Base-by-base conservation (phyloP, 1,140 invertebrate species). In the Rhynchophorus ferrugineus region DNA sequence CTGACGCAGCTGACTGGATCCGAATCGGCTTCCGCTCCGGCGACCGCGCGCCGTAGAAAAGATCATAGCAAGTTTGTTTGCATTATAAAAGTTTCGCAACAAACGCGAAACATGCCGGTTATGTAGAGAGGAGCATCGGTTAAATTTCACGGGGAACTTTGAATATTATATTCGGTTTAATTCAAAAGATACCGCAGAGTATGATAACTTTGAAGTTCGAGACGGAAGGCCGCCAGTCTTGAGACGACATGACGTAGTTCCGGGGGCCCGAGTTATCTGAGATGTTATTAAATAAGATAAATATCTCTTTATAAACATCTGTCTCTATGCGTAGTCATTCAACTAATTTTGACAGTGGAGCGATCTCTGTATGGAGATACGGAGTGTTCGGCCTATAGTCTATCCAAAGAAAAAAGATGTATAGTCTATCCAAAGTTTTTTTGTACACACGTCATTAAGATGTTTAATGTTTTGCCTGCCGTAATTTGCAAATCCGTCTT, bases 131-230 rank as follows among this genome's bases (percentile, higher is more conserved):
- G 35, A 37, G 35, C 35, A 37, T 37, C 17, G 35, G 35, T 16
- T 37, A 37, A 49, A 33, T 41, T 49, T 38, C 38, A 41, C 41
- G 17, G 50, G 43, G 41, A 54, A 35, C 44, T 54, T 21, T 17
- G 45, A 48, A 54, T 54, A 54, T 54, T 49, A 54, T 48, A 54
- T 54, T 54, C 45, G 21, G 52, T 44, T 54, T 54, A 54, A 48
- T 54, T 47, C 45, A 54, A 54, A 48, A 54, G 52, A 49, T 42
- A 48, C 45, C 29, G 52, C 51, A 43, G 9, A 53, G n/a, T n/a
- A 33, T 42, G 43, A 47, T 44, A 54, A 54, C 52, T 54, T 54
- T 54, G 52, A 48, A 48, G 52, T 54, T 24, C 34, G 36, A 46
- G 46, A 37, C 29, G 1, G 21, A 11, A 7, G 14, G 36, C 29